phyloP scores from a whole-genome alignment of 2,797 vertebrate genomes.

The Alectoris magna region DNA sequence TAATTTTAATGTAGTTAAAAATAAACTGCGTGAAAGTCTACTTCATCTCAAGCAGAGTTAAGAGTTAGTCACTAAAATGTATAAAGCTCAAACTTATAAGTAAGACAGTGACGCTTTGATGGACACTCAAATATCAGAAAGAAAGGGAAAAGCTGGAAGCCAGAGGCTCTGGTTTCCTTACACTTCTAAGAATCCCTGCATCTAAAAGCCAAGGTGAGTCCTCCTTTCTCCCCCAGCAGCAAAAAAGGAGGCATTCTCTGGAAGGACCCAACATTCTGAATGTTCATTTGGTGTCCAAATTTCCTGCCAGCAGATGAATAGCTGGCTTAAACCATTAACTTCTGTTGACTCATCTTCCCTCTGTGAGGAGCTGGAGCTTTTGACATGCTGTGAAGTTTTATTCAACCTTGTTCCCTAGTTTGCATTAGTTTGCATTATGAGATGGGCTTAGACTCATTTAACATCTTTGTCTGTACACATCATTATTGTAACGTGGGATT shows the following conservation, averaged over 20 bases:
- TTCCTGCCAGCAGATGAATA: neutral
- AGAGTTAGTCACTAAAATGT: neutral
- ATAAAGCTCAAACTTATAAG: neutral
- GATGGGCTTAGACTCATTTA: neutral
- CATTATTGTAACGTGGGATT: accelerated
- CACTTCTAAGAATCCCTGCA: neutral
- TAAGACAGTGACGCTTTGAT: neutral
- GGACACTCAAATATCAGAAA: neutral
- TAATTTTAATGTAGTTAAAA: neutral
- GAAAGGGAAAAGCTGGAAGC: neutral
- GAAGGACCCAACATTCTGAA: neutral
- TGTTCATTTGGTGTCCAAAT: neutral
- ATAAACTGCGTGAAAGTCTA: neutral
- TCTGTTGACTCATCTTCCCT: neutral
- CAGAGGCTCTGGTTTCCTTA: neutral
- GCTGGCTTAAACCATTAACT: neutral
- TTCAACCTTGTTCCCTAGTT: neutral
- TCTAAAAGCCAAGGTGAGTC: neutral
- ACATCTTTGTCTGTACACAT: neutral
- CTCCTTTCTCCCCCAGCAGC: neutral
- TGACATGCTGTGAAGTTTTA: neutral
- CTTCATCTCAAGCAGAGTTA: neutral
- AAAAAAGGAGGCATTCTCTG: neutral
- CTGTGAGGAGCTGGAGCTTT: neutral
- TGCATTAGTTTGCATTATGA: neutral